Conservation (phyloP, 2,113 vertebrate genomes). For the Dinomys branickii region DNA sequence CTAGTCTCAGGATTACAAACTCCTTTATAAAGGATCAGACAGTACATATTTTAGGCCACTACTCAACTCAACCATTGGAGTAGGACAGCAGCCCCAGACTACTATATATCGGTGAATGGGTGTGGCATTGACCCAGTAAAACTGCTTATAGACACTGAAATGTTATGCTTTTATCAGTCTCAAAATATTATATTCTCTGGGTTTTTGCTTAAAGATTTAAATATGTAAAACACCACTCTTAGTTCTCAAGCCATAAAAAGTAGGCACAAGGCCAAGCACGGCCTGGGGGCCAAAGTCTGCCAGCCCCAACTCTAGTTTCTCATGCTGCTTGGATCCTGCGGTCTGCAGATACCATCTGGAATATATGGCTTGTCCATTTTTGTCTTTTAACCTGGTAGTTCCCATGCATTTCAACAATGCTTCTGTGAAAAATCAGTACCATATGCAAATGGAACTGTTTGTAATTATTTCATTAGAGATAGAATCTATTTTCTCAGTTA, state of each 20-base stretch:
- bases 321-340: background rate
- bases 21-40: background rate
- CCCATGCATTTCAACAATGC: slow-evolving; percentile 71
- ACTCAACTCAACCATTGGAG: background rate
- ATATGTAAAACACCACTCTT: slow-evolving; percentile 16
- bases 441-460: slow-evolving; percentile 71
- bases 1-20: background rate
- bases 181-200: background rate
- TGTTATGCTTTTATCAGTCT: slow-evolving; percentile 30
- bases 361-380: slow-evolving; percentile 48
- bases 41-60: slow-evolving; percentile 16
- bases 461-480: slow-evolving; percentile 75
- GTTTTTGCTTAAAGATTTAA: slow-evolving; percentile 46
- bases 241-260: background rate
- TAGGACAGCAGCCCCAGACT: background rate
- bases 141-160: background rate
- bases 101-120: background rate
- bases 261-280: background rate
- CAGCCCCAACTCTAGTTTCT: background rate
- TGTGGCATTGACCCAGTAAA: background rate
- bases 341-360: slow-evolving; percentile 50
- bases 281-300: background rate
- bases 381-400: slow-evolving; percentile 63
- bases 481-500: slow-evolving; percentile 73
- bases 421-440: slow-evolving; percentile 76